Evolutionary conservation across 1,140 invertebrate genomes (phyloP), one percentile per base, ranked within the genome.

Genomic region (Coenobita brevimanus): DNA sequence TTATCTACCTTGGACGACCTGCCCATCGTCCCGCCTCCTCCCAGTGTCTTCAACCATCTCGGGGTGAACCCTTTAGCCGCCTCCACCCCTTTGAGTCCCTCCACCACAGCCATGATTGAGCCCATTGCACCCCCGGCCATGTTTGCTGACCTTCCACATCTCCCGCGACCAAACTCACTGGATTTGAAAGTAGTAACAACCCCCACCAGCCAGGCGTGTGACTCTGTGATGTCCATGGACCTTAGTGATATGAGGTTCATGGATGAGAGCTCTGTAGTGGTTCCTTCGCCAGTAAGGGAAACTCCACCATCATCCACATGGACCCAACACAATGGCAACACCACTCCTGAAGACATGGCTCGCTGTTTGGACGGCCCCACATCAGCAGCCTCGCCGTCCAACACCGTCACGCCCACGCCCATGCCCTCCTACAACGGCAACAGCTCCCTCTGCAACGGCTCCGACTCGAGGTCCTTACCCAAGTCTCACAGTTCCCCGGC

Each of bases 231-330:
- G 1, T 71, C 82, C 0, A 57, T 97, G 91, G 96, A 97, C 92
- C 95, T 95, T 69, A 96, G 95, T 17, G 97, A 97, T 93, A 93
- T 97, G 54, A 94, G 95, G 24, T 98, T 95, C 92, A 97, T 97
- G 97, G 97, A 97, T 92, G 97, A 98, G 91, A 97, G 96, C 92
- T 97, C 97, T 6, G 94, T 97, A n/a, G 93, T 94, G 57, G 94
- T 88, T 41, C 83, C 90, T 27, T 84, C 91, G 30, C 73, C 85
- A 1, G 60, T 90, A 27, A 46, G 90, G 76, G 81, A 91, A 87
- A 88, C 92, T 80, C 75, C 91, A 85, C 60, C 91, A 80, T 67
- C 91, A 89, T 87, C 76, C 41, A 80, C 24, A 38, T 87, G 85
- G 85, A 87, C 85, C 3, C 84, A 79, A 0, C 85, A 80, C n/a